Evolutionary conservation across 2,797 vertebrate genomes (phyloP), one percentile per base, ranked within the genome.

Genomic region (Sebastes vulpes): DNA sequence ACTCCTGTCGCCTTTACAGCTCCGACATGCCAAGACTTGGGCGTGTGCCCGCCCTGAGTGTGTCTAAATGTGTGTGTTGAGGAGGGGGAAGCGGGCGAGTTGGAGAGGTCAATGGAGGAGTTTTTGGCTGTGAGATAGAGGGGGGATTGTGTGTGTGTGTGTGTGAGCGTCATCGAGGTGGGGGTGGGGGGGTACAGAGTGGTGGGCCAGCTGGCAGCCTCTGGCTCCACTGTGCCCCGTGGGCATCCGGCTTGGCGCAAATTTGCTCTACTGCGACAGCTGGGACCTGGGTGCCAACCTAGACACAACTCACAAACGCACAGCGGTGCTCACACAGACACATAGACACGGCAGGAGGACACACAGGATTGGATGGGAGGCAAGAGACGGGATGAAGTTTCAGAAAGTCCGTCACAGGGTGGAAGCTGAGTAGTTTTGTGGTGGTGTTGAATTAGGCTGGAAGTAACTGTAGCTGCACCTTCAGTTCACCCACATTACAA

Each of bases 151-250:
- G 74, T 64, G 12, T 81, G 65, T 82, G 76, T 29, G 31, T 32
- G 31, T 32, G 31, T 4, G 31, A 66, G 73, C 79, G 70, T 75
- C 56, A 75, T 25, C 18, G 23, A 31, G 52, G 56, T 57, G 11
- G 56, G 57, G 50, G 9, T 4, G 2, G 1, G 16, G 26, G 52
- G 70, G 35, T 9, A 10, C 32, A 35, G 5, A 8, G 35, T n/a
- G 69, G 67, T 38, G 85, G 83, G 90, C 85, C 89, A 94, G 92
- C 93, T 94, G 92, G 93, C 90, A 91, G 90, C 87, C 83, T 89
- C 84, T 90, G 85, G 84, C 83, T 93, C 81, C 71, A 79, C 67
- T 80, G 79, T 82, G 70, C 89, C 90, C 79, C 5, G n/a, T 56
- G 90, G 89, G 94, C 75, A 86, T 92, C 88, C 74, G 73, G 83